Base-by-base conservation (phyloP, 2,888 invertebrate species). In the Chymomyza procnemis region DNA sequence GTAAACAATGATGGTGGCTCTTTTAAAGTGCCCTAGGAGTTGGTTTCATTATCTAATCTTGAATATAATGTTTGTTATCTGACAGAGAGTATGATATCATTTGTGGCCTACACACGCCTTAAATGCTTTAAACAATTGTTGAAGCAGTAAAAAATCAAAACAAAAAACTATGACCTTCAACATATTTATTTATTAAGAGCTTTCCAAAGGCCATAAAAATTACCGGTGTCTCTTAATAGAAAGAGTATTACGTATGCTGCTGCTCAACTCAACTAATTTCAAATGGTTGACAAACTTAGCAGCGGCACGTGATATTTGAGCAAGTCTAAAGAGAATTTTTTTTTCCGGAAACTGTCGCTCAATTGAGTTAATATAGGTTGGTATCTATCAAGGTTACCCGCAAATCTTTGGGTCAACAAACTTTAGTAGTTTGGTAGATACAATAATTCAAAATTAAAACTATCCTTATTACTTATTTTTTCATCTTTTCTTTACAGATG, bases 11-110 rank as follows among this genome's bases (percentile, higher is more conserved):
- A n/a, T n/a, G n/a, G n/a, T n/a, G 9, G 34, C 34, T 41, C 12
- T 41, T 41, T 9, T 12, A 12, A 41, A 3, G 1, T n/a, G n/a
- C 9, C 34, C 34, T 12, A 41, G 12, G 34, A 41, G 34, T 12
- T 66, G 54, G 50, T 58, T 74, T 71, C 46, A 71, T 80, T 81
- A 81, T 81, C 81, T 81, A 78, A 81, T 81, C 76, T 50, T 48
- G 34, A 52, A 66, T 69, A 67, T 67, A 74, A 73, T 80, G 76
- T 86, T 81, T 84, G 73, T 78, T 81, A 81, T 81, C 80, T 76
- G 58, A 41, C 55, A 54, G 12, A 54, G 12, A 54, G 26, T 73
- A 81, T 81, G 81, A 81, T 81, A 84, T 81, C 81, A 81, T 86
- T 74, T 65, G 70, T 63, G 54, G 14, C 60, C 26, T 57, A 18